Evolutionary conservation across 2,113 vertebrate genomes (phyloP), one percentile per base, ranked within the genome.

Genomic region (Maccullochella peelii): DNA sequence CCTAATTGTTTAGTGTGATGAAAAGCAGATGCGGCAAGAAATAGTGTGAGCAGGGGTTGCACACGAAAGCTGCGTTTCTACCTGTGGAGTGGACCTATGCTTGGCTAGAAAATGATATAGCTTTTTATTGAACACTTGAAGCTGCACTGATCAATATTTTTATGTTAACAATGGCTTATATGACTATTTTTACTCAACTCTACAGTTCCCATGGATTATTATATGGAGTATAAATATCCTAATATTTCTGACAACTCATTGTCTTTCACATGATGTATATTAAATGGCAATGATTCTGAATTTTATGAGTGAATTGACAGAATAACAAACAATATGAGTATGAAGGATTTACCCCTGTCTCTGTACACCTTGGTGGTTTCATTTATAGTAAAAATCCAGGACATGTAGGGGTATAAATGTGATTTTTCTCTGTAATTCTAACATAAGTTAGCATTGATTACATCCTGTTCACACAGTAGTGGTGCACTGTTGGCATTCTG

Each of bases 401-500:
- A 40, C 62, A 3, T 40, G 61, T 18, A 4, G 6, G 6, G 16
- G 5, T 57, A 11, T 25, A 12, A 33, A 18, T 65, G 47, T 74
- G 23, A 65, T 79, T 71, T 75, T 75, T 61, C 20, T 72, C 33
- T 76, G 61, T 44, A 59, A 67, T 57, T 71, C 36, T 7, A 57
- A 20, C 71, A 68, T 15, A 58, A 68, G 69, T 68, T 55, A 73
- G 55, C 58, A 61, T 55, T 82, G 80, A 86, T 82, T 82, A 79
- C 40, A 71, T 9, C 36, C 63, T 61, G 58, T 65, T 77, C 42
- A 65, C 67, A 59, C 71, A 57, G 83, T 8, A 67, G 82, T 49
- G 61, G n/a, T 67, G 77, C 80, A 80, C 73, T 21, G 73, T 80
- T 49, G 83, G 86, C 81, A 73, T 18, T 79, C 81, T 80, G 83